These are phyloP conservation scores for Tetanocera ferruginea DNA, from an alignment of 2,888 invertebrate genomes.

Conservation along the genomic window DNA sequence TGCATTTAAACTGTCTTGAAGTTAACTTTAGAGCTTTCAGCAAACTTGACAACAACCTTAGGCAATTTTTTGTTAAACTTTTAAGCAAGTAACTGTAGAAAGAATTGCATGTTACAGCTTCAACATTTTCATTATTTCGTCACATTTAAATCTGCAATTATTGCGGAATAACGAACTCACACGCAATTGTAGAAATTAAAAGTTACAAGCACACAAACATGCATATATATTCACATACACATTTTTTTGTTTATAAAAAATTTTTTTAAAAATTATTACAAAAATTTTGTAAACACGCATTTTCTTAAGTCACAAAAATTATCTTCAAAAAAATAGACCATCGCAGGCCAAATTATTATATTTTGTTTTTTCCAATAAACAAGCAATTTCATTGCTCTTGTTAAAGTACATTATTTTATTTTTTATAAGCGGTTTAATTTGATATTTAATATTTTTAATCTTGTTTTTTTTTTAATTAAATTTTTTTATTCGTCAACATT, in stretches of 20 bases:
- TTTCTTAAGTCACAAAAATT: too few relatives aligned
- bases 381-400: neutral
- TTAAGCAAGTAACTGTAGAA: neutral
- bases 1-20: too few relatives aligned
- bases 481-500: neutral
- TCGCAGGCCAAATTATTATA: neutral
- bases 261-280: too few relatives aligned
- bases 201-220: too few relatives aligned
- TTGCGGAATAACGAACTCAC: neutral
- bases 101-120: too few relatives aligned
- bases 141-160: neutral
- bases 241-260: too few relatives aligned
- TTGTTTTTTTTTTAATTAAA: neutral
- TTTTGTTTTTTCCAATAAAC: neutral
- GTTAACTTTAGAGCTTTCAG: neutral
- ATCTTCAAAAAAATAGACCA: neutral
- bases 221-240: too few relatives aligned
- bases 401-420: neutral
- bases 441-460: neutral
- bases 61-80: neutral
- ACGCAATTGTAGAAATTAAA: neutral
- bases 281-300: too few relatives aligned
- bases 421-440: neutral
- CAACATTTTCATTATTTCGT: neutral
- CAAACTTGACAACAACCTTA: neutral